Evolutionary conservation across 2,113 vertebrate species (phyloP).

Genomic region (Peucedramus taeniatus): DNA sequence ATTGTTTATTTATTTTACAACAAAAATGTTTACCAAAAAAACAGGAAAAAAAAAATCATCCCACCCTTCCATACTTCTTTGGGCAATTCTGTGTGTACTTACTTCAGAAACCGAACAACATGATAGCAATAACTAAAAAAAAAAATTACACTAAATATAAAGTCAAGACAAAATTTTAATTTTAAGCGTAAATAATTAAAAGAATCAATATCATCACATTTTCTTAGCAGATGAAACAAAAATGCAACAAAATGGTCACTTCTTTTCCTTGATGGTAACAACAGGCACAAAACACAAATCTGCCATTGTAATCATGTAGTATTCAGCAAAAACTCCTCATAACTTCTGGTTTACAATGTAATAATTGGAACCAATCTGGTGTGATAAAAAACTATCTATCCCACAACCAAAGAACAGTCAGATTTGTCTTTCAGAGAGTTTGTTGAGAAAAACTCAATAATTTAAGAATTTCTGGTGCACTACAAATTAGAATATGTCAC

Average conservation of each 20-base stretch:
- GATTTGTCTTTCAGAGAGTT: not conserved
- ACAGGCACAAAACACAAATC: not conserved
- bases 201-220: not conserved
- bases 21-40: not conserved
- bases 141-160: not conserved
- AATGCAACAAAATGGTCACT: not conserved
- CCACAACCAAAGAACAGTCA: not conserved
- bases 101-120: not conserved
- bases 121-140: not conserved
- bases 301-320: not conserved
- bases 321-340: not conserved
- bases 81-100: not conserved
- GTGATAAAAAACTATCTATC: not conserved
- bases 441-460: not conserved
- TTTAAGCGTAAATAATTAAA: not conserved
- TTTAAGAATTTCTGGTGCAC: not conserved
- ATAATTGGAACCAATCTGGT: not conserved
- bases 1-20: not conserved
- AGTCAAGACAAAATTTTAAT: not conserved
- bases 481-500: not conserved
- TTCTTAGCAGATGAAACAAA: not conserved
- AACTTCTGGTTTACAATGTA: not conserved
- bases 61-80: not conserved
- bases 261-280: not conserved
- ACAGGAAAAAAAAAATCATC: not conserved